Evolutionary conservation across 1,140 invertebrate genomes (phyloP).

Genomic region (Drosophila kohkoa): DNA sequence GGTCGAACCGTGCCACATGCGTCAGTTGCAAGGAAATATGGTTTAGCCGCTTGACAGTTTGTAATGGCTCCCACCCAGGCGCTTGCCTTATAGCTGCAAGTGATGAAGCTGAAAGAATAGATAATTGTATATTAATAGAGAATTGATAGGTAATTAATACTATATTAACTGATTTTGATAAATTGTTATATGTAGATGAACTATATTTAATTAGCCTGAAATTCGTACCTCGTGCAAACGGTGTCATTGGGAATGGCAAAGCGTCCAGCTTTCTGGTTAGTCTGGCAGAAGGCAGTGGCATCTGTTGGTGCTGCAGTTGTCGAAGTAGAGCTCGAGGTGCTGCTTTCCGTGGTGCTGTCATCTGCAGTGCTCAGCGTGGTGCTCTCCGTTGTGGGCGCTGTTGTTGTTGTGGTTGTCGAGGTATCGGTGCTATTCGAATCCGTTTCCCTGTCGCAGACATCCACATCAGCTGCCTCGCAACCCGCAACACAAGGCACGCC

Average conservation of each 20-base stretch:
- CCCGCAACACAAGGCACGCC: conserved; percentile 47
- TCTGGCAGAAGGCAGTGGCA: conserved; percentile 29
- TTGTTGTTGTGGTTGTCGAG: not conserved
- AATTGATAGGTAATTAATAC: not conserved
- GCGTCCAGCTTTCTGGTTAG: conserved; percentile 29
- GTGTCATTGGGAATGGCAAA: conserved; percentile 69
- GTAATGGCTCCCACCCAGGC: conserved; percentile 23
- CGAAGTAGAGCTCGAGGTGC: not conserved
- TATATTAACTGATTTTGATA: not conserved
- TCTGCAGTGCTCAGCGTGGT: not conserved
- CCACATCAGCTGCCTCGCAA: conserved; percentile 11
- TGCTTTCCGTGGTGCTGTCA: not conserved
- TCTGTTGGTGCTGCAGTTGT: conserved; percentile 18
- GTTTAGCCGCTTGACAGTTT: conserved; percentile 21
- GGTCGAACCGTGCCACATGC: conserved; percentile 46
- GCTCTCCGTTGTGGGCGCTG: not conserved
- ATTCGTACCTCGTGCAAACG: conserved; percentile 54
- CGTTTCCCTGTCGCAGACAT: conserved; percentile 56
- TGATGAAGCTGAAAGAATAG: conserved; percentile 50
- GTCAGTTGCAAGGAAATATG: conserved; percentile 49
- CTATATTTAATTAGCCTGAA: not conserved
- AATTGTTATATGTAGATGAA: not conserved
- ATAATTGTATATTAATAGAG: not conserved
- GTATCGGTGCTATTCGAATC: not conserved
- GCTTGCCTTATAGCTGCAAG: conserved; percentile 36